Conservation (phyloP, 2,888 invertebrate genomes). For the Drosophila meridiana region DNA sequence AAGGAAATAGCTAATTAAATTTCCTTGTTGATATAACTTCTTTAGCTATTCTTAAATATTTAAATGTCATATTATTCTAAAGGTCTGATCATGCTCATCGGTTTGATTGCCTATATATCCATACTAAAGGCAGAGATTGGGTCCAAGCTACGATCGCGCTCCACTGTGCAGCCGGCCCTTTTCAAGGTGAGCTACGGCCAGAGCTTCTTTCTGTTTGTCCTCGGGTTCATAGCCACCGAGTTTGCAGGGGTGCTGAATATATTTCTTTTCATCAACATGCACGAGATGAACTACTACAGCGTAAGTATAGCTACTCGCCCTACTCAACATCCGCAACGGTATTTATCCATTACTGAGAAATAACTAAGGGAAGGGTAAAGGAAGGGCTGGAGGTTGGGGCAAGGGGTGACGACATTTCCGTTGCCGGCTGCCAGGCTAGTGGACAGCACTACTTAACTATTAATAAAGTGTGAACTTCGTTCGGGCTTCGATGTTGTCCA, state of each 20-base stretch:
- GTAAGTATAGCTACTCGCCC: conserved; percentile 70
- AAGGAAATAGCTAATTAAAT: background rate
- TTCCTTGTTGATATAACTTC: background rate
- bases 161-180: conserved; percentile 91
- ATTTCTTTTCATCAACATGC: conserved; percentile 90
- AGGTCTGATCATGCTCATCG: conserved; percentile 96
- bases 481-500: no score
- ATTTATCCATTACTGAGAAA: conserved; percentile 20
- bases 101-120: conserved; percentile 96
- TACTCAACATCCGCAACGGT: conserved; percentile 21
- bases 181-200: conserved; percentile 95
- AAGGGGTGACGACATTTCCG: background rate
- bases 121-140: conserved; percentile 96
- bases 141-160: conserved; percentile 92
- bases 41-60: background rate
- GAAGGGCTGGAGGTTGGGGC: background rate
- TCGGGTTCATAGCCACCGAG: conserved; percentile 93
- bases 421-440: background rate
- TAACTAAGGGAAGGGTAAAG: background rate
- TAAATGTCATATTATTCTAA: background rate
- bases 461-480: no score
- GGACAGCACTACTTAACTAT: no score
- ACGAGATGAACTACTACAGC: conserved; percentile 83
- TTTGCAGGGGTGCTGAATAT: conserved; percentile 94
- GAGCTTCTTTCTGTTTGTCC: conserved; percentile 93